Evolutionary conservation across 2,113 vertebrate species (phyloP).

Genomic region (Butorides virescens): DNA sequence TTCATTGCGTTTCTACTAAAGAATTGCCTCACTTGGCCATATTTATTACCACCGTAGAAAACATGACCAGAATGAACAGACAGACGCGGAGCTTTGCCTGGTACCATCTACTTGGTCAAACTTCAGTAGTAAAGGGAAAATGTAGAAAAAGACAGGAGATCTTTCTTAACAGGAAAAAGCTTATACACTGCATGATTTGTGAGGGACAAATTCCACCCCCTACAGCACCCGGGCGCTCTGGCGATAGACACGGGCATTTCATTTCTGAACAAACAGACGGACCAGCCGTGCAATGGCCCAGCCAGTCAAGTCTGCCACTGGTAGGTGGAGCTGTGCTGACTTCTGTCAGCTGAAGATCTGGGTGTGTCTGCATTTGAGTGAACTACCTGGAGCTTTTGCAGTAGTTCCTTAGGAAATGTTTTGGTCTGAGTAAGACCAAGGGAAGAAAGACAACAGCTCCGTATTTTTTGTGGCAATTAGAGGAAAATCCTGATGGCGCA

Average conservation of each 20-base stretch:
- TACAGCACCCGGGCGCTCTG: neutral
- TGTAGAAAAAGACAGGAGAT: neutral
- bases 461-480: neutral
- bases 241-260: neutral
- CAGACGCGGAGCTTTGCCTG: neutral
- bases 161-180: neutral
- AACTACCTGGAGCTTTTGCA: neutral
- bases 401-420: neutral
- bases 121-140: neutral
- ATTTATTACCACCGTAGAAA: neutral
- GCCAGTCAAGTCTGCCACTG: neutral
- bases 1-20: conserved; percentile 4
- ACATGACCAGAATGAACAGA: neutral
- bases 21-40: neutral
- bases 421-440: neutral
- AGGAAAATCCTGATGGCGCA: neutral
- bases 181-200: neutral
- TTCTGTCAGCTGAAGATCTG: neutral
- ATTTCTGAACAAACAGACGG: neutral
- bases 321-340: neutral
- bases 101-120: neutral
- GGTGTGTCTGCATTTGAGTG: neutral
- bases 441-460: neutral
- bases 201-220: neutral
- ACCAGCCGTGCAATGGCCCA: neutral